Base-by-base conservation (phyloP, 2,888 invertebrate genomes). In the Pimpla rufipes region DNA sequence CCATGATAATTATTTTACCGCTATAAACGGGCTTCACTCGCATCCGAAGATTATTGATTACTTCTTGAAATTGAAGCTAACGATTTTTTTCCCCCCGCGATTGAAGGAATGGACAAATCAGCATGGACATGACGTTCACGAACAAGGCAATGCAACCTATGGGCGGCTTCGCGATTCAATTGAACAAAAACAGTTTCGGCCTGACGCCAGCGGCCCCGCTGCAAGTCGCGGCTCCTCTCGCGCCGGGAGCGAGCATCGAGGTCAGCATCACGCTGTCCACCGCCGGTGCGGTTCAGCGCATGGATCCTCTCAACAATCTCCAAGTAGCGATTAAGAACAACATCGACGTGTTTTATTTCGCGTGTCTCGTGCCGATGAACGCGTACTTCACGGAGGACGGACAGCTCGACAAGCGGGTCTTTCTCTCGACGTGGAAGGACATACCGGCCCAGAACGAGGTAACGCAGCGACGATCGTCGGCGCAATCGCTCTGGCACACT, bases 121-220 rank as follows among this genome's bases (percentile, higher is more conserved):
- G 96, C 78, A 98, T 99, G 98, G 99, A 99, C 91, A 96, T 99
- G 95, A 98, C 98, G 0, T 97, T 99, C 91, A 97, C 97, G 47
- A 99, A 99, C 94, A 98, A 98, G 93, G 99, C 99, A 1, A 98
- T 99, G 98, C 98, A 98, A 93, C 97, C 98, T 13, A 98, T 99
- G 98, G 96, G 95, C 89, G 97, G 96, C 7, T 99, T 99, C 94
- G 99, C 99, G 13, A 97, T 99, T 91, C 99, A 99, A 92, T 96
- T 99, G 90, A 99, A 99, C 94, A 99, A 99, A 94, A 99, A 99
- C 94, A 97, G 99, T 93, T 99, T 99, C 94, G 99, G 99, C 59
- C 94, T 99, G 87, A 95, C 97, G 89, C 99, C 99, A 5, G 96
- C 96, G 16, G 95, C 97, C 50, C 97, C 97, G 0, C 93, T 99